phyloP scores from a whole-genome alignment of 2,113 vertebrate genomes.

The Heliornis fulica region DNA sequence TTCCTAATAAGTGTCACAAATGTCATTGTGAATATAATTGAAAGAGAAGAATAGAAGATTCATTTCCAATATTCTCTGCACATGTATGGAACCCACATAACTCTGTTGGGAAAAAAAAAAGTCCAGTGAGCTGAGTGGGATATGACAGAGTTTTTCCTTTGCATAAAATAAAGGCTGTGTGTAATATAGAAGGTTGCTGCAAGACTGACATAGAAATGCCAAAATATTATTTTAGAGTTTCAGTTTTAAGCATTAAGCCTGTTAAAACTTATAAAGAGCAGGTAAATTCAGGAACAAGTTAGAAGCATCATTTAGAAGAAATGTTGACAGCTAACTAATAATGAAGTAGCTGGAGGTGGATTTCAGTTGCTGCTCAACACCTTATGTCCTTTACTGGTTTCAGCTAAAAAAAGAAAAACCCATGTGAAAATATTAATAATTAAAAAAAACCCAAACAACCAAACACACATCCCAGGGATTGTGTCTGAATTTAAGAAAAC shows the following conservation, averaged over 20 bases:
- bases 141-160: background rate
- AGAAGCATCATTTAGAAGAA: background rate
- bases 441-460: background rate
- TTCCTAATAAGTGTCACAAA: background rate
- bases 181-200: background rate
- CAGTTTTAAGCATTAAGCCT: background rate
- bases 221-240: background rate
- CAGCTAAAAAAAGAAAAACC: background rate
- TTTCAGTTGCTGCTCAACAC: background rate
- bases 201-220: background rate
- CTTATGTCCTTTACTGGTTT: background rate
- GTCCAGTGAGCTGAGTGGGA: background rate
- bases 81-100: background rate
- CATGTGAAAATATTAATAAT: background rate
- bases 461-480: fast-evolving
- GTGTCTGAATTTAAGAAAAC: background rate
- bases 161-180: background rate
- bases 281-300: background rate
- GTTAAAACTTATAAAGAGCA: background rate
- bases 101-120: background rate
- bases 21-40: background rate
- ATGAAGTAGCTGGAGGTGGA: background rate
- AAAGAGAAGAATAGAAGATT: background rate
- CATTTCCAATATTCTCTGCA: background rate
- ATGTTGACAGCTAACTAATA: background rate